A percentile compares a stretch with the other conserved stretches of the same genome.
Conservation (phyloP, 2,888 invertebrate species). For the Gandaritis pyraliata region DNA sequence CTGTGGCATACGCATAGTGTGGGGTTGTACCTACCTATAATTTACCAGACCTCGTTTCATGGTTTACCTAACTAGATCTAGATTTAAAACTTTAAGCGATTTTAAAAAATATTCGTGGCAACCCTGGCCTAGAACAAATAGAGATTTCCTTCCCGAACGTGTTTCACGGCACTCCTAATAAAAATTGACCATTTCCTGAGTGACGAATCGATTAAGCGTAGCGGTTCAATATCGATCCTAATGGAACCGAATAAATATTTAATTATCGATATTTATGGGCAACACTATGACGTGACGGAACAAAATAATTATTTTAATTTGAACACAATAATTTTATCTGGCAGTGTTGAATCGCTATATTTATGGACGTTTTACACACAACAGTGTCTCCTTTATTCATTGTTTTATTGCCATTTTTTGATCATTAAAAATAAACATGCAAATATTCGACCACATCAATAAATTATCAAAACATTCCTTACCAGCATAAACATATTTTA, state of each 20-base stretch:
- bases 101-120: constrained; percentile 37
- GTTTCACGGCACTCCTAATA: constrained; percentile 71
- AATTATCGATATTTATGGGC: constrained; percentile 76
- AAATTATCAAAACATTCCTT: constrained; percentile 24
- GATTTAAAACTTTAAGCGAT: not conserved
- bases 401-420: not conserved
- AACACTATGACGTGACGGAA: constrained; percentile 70
- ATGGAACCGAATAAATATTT: constrained; percentile 81
- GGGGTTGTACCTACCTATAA: no score
- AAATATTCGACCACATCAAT: constrained; percentile 20
- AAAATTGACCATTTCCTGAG: constrained; percentile 73
- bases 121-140: constrained; percentile 63
- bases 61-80: no score
- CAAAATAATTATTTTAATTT: constrained; percentile 68
- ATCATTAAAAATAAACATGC: constrained; percentile 18
- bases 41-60: no score
- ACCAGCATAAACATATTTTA: constrained; percentile 23
- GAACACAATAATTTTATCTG: constrained; percentile 45
- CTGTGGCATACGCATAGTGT: no score
- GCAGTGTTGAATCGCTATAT: constrained; percentile 19
- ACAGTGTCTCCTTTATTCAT: not conserved
- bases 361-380: not conserved
- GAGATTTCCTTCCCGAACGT: constrained; percentile 70
- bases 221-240: constrained; percentile 69
- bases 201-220: constrained; percentile 76